Evolutionary conservation across 2,888 invertebrate genomes (phyloP), one percentile per base, ranked within the genome.

Genomic region (Patella caerulea): DNA sequence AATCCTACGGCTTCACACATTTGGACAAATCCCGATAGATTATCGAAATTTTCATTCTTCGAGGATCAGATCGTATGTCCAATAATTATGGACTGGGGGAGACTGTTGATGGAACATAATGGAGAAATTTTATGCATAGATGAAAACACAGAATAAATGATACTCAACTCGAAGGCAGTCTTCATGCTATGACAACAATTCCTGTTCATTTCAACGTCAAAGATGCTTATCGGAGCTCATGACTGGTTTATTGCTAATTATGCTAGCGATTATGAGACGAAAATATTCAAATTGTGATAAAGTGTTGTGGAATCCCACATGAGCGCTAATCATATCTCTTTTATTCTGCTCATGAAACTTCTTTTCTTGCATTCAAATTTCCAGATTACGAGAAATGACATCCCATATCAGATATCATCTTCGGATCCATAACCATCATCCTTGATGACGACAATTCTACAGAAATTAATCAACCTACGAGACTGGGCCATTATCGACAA

Each of bases 121-220:
- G 65, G 24, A 65, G 65, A 65, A 24, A 65, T 65, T 65, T 65
- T 65, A 65, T 65, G 65, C 12, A 14, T 24, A 24, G 65, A 65
- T 12, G 65, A 24, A 3, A 24, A 19, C 24, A 7, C 9, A 14
- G 65, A 9, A 19, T 65, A 65, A 9, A 65, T 24, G 65, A 65
- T 65, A 65, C 24, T 24, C 19, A 65, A 65, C 19, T 24, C 19
- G 12, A 65, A 65, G 24, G 19, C 65, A 12, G 11, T 24, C 12
- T 65, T 65, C 65, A 65, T 65, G 65, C 24, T 24, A 65, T 65
- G 19, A 11, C 24, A 24, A 65, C 24, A 65, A 24, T 65, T 65
- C 24, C 19, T 12, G 19, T 24, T 65, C 24, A 19, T 9, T 24
- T 65, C 65, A 14, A 24, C 65, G 24, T 65, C 24, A 65, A 24